These are phyloP conservation scores for Actenoides hombroni DNA, from an alignment of 2,113 vertebrate genomes.

Conservation along the genomic window DNA sequence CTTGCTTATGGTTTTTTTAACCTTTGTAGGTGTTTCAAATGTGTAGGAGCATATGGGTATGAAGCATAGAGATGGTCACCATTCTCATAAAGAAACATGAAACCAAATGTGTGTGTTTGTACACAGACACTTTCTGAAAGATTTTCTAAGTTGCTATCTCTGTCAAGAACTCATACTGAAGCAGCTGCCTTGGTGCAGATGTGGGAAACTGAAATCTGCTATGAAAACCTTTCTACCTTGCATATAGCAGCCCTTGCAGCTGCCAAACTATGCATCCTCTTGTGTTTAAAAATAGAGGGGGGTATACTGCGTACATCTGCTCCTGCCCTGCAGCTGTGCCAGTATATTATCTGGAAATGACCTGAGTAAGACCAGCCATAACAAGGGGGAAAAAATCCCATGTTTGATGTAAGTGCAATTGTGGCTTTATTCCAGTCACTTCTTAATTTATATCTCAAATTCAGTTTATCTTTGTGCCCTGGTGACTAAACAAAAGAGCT, in stretches of 20 bases:
- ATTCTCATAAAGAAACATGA: not conserved
- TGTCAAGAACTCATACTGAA: not conserved
- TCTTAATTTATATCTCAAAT: slow-evolving; percentile 52
- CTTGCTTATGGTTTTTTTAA: not conserved
- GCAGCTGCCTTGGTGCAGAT: not conserved
- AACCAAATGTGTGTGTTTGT: accelerated
- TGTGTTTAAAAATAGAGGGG: not conserved
- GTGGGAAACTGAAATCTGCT: slow-evolving; percentile 32
- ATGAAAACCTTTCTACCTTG: not conserved
- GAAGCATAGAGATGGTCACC: not conserved
- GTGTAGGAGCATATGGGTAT: not conserved
- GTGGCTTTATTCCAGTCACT: slow-evolving; percentile 62
- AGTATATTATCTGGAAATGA: slow-evolving; percentile 30
- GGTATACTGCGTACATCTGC: not conserved
- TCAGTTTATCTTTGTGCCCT: slow-evolving; percentile 43
- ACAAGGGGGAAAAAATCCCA: not conserved
- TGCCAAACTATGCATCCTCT: slow-evolving; percentile 46
- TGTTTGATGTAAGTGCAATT: slow-evolving; percentile 50
- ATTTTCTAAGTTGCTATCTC: not conserved
- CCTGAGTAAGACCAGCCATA: slow-evolving; percentile 32
- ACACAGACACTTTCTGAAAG: not conserved
- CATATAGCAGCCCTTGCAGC: not conserved
- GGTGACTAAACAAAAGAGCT: slow-evolving; percentile 57
- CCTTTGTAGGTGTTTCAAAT: not conserved
- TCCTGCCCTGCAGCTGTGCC: slow-evolving; percentile 53